These are phyloP conservation scores for Venusia cambrica DNA, from an alignment of 2,888 invertebrate genomes.

Conservation along the genomic window DNA sequence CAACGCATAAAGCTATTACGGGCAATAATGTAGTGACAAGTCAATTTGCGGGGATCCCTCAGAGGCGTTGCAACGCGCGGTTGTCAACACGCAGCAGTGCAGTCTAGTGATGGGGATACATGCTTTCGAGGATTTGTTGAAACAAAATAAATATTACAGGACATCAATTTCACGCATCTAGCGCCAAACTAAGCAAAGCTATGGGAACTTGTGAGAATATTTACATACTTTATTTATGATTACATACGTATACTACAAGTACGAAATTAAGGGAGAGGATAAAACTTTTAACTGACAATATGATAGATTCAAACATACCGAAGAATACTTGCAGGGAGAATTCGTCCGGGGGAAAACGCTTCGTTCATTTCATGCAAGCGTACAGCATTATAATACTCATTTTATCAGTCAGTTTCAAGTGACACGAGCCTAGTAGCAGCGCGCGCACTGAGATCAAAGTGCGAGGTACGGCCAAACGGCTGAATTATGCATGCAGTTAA, in stretches of 20 bases:
- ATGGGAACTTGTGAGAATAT: too few relatives aligned
- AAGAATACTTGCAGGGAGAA: too few relatives aligned
- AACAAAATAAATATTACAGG: too few relatives aligned
- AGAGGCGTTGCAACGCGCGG: conserved; percentile 30
- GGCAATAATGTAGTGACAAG: conserved; percentile 45
- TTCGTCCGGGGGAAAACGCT: too few relatives aligned
- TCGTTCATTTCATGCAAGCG: too few relatives aligned
- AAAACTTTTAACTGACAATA: too few relatives aligned
- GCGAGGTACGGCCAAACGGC: conserved; percentile 24
- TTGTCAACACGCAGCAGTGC: conserved; percentile 29
- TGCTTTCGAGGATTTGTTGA: not conserved
- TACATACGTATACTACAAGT: too few relatives aligned
- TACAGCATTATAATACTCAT: conserved; percentile 2
- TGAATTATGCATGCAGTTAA: conserved; percentile 30
- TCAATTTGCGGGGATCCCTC: conserved; percentile 44
- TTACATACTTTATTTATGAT: too few relatives aligned
- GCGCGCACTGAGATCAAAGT: conserved; percentile 25
- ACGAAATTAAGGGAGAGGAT: too few relatives aligned
- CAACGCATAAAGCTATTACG: conserved; percentile 37
- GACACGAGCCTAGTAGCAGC: conserved; percentile 12
- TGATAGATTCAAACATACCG: too few relatives aligned
- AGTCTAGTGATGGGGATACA: conserved; percentile 15
- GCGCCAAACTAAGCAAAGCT: too few relatives aligned
- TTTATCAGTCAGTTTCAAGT: conserved; percentile 2
- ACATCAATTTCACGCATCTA: too few relatives aligned